phyloP scores from a whole-genome alignment of 2,113 vertebrate genomes.

The Psilopogon haemacephalus region DNA sequence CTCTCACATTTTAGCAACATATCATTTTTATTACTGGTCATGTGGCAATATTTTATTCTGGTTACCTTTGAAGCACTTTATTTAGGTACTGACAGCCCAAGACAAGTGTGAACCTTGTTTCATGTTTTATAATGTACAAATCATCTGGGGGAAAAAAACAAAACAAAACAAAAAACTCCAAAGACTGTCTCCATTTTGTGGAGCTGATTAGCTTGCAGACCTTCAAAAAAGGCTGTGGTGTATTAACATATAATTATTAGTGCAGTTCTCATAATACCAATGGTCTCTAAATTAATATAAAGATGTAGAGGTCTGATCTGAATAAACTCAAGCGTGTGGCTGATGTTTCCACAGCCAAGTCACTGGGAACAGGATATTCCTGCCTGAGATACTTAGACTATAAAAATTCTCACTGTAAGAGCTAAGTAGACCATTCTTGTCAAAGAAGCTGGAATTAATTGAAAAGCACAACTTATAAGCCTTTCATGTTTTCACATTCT shows the following conservation, averaged over 20 bases:
- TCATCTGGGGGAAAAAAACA: neutral
- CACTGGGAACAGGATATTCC: neutral
- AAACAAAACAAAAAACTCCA: too few species aligned
- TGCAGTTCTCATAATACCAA: neutral
- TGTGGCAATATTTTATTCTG: neutral
- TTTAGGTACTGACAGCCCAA: neutral
- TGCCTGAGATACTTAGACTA: neutral
- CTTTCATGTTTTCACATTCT: neutral
- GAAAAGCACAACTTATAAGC: neutral
- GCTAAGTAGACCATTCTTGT: neutral
- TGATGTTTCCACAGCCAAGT: neutral
- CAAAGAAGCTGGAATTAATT: neutral
- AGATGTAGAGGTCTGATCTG: neutral
- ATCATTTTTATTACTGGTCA: neutral
- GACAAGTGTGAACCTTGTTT: neutral
- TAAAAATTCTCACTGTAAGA: neutral
- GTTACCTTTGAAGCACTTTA: neutral
- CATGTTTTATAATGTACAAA: neutral
- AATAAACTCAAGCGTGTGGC: neutral
- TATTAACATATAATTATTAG: neutral
- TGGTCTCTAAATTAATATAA: slow-evolving; percentile 29
- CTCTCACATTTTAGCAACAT: neutral
- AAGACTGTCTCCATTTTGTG: neutral
- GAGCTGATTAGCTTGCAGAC: neutral
- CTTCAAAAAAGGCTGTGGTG: neutral